Percentiles rank a stretch among this genome's conserved stretches.
Conservation (phyloP, 2,888 invertebrate genomes). For the Cyaniris semiargus region DNA sequence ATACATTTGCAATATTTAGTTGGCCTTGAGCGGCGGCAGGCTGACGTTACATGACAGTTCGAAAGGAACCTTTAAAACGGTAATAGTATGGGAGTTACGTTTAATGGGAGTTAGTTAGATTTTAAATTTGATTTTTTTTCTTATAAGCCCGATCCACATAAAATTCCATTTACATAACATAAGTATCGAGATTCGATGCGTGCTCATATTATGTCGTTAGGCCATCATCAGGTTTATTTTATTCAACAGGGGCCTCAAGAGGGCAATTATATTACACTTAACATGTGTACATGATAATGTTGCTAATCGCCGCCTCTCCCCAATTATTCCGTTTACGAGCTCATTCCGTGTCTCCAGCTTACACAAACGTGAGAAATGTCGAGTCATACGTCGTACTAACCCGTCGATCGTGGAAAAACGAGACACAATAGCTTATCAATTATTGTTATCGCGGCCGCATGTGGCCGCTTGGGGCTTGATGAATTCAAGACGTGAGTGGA, state of each 20-base stretch:
- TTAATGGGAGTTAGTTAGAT: too few species aligned
- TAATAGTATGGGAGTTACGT: too few species aligned
- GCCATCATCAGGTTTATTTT: constrained; percentile 35
- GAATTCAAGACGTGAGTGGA: too few species aligned
- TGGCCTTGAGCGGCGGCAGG: too few species aligned
- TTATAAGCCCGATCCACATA: not conserved
- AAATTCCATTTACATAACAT: not conserved
- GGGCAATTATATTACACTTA: constrained; percentile 50
- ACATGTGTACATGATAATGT: constrained; percentile 61
- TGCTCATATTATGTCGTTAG: constrained; percentile 40
- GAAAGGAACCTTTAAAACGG: too few species aligned
- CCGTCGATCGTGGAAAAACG: too few species aligned
- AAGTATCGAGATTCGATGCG: constrained; percentile 10
- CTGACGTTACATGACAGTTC: too few species aligned
- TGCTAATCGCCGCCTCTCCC: constrained; percentile 49
- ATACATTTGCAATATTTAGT: too few species aligned
- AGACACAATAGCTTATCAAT: too few species aligned
- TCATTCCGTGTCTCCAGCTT: not conserved
- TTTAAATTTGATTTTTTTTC: not conserved
- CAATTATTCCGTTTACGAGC: constrained; percentile 23
- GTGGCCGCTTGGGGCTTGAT: too few species aligned
- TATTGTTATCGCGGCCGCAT: too few species aligned
- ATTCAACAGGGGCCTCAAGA: constrained; percentile 26
- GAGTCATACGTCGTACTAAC: not conserved
- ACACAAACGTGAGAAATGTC: constrained; percentile 3